Base-by-base conservation (phyloP, 2,113 vertebrate genomes). In the Apeltes quadracus region DNA sequence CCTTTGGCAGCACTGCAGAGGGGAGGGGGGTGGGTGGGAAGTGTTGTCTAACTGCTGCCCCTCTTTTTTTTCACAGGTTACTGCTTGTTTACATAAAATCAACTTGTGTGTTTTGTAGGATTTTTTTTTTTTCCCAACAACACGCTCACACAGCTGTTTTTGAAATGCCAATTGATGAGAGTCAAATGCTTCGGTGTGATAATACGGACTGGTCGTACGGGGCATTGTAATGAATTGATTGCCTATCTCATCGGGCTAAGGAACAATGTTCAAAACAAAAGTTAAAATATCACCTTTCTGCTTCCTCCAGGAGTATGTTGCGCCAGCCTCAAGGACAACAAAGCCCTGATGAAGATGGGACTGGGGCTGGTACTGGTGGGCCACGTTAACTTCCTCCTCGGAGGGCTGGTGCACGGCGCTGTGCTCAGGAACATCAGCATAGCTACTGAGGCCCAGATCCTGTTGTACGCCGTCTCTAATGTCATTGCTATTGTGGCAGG, bases 261-360 rank as follows among this genome's bases (percentile, higher is more conserved):
- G 39, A 43, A 0, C 12, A 10, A 22, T 29, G 38, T 48, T 63
- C 11, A 67, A n/a, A 27, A 38, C 23, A 10, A 36, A 61, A 22
- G 20, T 75, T 36, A 43, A 56, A 25, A 53, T 27, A 27, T 41
- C 53, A 20, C 36, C 0, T 54, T 20, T 74, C 20, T 29, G 1
- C 56, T 38, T 77, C 15, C 18, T 69, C 7, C 55, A 94, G 94
- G 92, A 63, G 27, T 94, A 69, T 55, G 68, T 61, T 72, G 92
- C 78, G 94, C 88, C 71, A 91, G 69, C 87, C 93, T 94, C 11
- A 88, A 92, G 44, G 88, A 94, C 85, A 92, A 88, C 81, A 95
- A 94, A 79, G 78, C 93, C 87, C 91, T 99, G 73, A 97, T 97
- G 98, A 98, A 96, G 89, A 95, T 94, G 0, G 97, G 97, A 3